A percentile compares a stretch with the other conserved stretches of the same genome.
These are phyloP conservation scores for Plebejus argus DNA, from an alignment of 2,888 invertebrate species.

Conservation along the genomic window DNA sequence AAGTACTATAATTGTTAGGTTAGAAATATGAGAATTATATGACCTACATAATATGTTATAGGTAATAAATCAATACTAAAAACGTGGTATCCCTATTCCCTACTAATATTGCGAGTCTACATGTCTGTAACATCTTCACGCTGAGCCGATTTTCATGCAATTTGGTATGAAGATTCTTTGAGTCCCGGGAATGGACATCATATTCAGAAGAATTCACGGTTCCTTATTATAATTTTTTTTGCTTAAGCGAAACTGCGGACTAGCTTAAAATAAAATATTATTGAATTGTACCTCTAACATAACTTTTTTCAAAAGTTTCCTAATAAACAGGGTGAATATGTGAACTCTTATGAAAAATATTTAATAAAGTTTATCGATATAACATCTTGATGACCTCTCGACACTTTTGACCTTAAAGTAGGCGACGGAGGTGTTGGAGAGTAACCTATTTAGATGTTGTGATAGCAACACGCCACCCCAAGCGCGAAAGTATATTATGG, in stretches of 20 bases:
- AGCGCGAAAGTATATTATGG: background rate
- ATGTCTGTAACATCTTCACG: too few relatives aligned
- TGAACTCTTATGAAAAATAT: background rate
- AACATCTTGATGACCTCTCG: constrained; percentile 23
- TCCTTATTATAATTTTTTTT: background rate
- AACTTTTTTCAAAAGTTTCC: too few relatives aligned
- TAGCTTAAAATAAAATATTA: background rate
- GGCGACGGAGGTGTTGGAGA: constrained; percentile 23
- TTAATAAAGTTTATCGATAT: background rate
- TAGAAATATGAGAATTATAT: background rate
- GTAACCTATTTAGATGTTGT: constrained; percentile 22
- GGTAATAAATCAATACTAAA: too few relatives aligned
- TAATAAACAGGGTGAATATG: background rate
- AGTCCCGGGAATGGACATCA: too few relatives aligned
- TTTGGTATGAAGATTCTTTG: too few relatives aligned
- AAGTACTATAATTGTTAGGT: background rate
- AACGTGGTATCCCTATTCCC: too few relatives aligned
- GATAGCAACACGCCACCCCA: constrained; percentile 8
- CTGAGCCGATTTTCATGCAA: too few relatives aligned
- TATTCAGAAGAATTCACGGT: background rate
- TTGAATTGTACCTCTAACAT: too few relatives aligned
- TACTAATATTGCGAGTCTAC: too few relatives aligned
- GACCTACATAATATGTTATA: background rate
- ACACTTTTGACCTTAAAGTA: constrained; percentile 22
- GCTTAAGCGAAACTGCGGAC: background rate